Base-by-base conservation (phyloP, 2,797 vertebrate genomes). In the Triplophysa bombifrons region DNA sequence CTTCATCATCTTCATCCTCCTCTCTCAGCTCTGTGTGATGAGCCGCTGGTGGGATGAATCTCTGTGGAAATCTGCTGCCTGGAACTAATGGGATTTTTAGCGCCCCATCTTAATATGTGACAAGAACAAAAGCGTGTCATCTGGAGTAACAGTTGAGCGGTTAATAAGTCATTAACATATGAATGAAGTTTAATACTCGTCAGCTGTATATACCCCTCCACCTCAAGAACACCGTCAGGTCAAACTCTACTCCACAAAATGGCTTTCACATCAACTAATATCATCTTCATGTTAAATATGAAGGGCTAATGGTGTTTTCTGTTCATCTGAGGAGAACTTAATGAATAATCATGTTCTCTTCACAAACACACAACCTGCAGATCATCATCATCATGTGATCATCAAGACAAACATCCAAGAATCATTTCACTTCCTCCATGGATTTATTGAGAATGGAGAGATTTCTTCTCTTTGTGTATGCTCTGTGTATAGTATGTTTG, bases 41-140 rank as follows among this genome's bases (percentile, higher is more conserved):
- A 48, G 81, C 76, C 73, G 48, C 58, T 84, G 63, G 80, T 72
- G 25, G 76, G 78, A 81, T 76, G 81, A 79, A 86, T 82, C 80
- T 84, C 81, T 72, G 55, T 44, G 56, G 80, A 80, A 81, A 83
- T 81, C 76, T 75, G 53, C 25, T 51, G 25, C 79, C 82, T 38
- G 64, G 53, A 74, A 75, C 80, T 83, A 86, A 86, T 86, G 78
- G 84, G 85, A 84, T 88, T 85, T 86, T 83, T 80, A 85, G 83
- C 83, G 53, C 82, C 78, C 70, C 66, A 74, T 85, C 81, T 86
- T 73, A 84, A 82, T 83, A 76, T 86, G 80, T 79, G 80, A 83
- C 78, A 58, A 77, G 83, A 84, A 85, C 82, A 84, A 82, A 86
- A 80, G 53, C 68, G 58, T 65, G 72, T 81, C 74, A 25, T 58